Evolutionary conservation across 2,113 vertebrate genomes (phyloP).

Genomic region (Naja naja): DNA sequence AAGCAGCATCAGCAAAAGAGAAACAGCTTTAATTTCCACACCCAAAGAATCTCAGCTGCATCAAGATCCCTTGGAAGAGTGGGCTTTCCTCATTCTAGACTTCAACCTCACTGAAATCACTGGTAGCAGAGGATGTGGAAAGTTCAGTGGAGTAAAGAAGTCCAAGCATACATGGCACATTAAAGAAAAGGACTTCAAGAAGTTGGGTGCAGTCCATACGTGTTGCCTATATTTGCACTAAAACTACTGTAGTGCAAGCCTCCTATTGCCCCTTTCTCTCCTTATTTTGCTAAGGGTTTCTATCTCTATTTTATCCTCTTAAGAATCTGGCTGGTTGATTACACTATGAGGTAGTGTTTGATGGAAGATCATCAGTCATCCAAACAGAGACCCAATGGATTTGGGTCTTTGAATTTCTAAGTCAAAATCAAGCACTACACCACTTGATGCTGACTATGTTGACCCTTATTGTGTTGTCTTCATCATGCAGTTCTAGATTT

Average conservation of each 20-base stretch:
- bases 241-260: background rate
- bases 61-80: background rate
- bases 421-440: background rate
- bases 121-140: background rate
- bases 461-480: background rate
- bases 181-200: background rate
- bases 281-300: background rate
- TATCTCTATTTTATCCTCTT: background rate
- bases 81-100: background rate
- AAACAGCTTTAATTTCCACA: background rate
- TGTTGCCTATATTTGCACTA: background rate
- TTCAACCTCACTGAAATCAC: background rate
- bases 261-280: background rate
- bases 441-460: background rate
- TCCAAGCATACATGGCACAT: background rate
- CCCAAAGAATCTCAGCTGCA: background rate
- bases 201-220: background rate
- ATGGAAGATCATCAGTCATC: background rate
- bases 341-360: background rate
- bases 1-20: background rate
- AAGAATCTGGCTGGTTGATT: background rate
- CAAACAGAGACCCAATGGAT: background rate
- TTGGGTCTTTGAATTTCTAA: background rate
- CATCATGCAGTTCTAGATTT: background rate
- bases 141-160: background rate